A percentile compares a stretch with the other conserved stretches of the same genome.
These are phyloP conservation scores for Lagenorhynchus albirostris DNA, from an alignment of 2,113 vertebrate genomes.

Conservation along the genomic window DNA sequence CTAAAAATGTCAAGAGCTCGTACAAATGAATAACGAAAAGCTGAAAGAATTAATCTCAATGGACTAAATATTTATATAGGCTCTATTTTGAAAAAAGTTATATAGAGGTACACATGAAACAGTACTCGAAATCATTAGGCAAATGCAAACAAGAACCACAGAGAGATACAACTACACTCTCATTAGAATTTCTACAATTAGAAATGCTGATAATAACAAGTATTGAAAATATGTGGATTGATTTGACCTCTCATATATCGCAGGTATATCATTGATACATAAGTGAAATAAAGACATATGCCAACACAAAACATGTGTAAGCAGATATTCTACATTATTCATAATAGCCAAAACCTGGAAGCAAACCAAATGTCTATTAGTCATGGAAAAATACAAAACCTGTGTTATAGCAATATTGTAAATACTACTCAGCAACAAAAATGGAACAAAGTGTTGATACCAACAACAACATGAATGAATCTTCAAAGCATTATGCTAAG, in stretches of 20 bases:
- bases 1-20: not conserved
- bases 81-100: not conserved
- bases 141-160: not conserved
- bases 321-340: not conserved
- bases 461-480: not conserved
- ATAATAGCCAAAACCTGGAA: not conserved
- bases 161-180: not conserved
- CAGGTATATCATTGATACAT: not conserved
- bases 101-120: not conserved
- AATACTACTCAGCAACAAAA: not conserved
- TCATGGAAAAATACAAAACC: not conserved
- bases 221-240: not conserved
- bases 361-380: not conserved
- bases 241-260: not conserved
- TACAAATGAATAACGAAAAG: not conserved
- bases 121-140: not conserved
- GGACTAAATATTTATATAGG: not conserved
- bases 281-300: not conserved
- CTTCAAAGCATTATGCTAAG: not conserved
- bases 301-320: not conserved
- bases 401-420: not conserved
- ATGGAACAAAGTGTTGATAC: not conserved
- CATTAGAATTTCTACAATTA: not conserved
- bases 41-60: not conserved
- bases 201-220: not conserved